Percentiles rank a stretch among this genome's conserved stretches.
Conservation (phyloP, 2,888 invertebrate genomes). For the Aspidiotus destructor region DNA sequence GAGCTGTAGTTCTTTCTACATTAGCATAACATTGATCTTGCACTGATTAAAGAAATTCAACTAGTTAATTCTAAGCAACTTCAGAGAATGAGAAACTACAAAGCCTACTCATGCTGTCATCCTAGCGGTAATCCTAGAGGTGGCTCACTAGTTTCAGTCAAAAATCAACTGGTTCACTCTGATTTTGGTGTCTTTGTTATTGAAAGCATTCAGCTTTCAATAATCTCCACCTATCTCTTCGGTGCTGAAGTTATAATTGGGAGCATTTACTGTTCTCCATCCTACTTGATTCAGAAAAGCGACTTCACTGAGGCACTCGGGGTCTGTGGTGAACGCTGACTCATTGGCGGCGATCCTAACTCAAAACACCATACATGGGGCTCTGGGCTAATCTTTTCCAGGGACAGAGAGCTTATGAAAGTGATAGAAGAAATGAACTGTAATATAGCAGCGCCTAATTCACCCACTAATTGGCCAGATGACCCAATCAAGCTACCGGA, state of each 20-base stretch:
- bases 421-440: too few species aligned
- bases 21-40: not conserved
- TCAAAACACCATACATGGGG: too few species aligned
- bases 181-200: not conserved
- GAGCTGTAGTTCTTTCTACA: not conserved
- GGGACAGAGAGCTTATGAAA: too few species aligned
- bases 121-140: not conserved
- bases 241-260: not conserved
- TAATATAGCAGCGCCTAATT: too few species aligned
- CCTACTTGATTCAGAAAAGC: not conserved
- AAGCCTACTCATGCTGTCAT: not conserved
- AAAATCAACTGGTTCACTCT: not conserved
- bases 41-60: not conserved
- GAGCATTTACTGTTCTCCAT: not conserved
- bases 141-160: not conserved
- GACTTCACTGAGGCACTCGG: too few species aligned
- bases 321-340: too few species aligned
- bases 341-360: too few species aligned
- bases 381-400: too few species aligned
- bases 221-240: not conserved
- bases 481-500: too few species aligned
- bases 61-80: not conserved
- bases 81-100: not conserved
- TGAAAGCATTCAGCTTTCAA: not conserved
- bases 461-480: too few species aligned